Percentiles rank a stretch among this genome's conserved stretches.
Conservation (phyloP, 2,113 vertebrate genomes). For the Corythaeola cristata region DNA sequence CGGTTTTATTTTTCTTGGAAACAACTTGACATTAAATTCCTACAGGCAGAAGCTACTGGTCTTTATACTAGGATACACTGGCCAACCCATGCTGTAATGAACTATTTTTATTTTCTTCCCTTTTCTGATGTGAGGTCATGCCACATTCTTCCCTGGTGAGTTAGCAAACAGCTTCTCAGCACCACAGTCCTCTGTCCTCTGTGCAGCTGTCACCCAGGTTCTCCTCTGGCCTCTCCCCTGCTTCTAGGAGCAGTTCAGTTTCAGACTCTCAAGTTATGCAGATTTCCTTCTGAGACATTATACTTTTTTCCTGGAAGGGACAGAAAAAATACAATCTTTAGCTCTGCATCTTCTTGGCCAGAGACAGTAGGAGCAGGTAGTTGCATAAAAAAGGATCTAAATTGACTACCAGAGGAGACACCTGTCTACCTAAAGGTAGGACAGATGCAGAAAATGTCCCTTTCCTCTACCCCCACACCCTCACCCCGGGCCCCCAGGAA, state of each 20-base stretch:
- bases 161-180: neutral
- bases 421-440: neutral
- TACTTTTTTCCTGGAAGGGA: neutral
- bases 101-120: slow-evolving; percentile 24
- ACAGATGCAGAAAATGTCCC: neutral
- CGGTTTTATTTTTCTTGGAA: neutral
- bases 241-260: neutral
- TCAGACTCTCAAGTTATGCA: neutral
- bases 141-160: slow-evolving; percentile 1
- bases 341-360: neutral
- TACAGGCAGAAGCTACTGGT: neutral
- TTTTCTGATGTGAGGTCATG: neutral
- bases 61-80: neutral
- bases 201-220: neutral
- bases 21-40: neutral
- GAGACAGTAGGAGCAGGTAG: neutral
- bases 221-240: neutral
- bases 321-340: neutral
- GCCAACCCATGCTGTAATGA: slow-evolving; percentile 16
- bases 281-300: neutral
- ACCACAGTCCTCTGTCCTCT: neutral
- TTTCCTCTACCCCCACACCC: neutral
- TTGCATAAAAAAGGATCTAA: neutral
- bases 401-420: neutral
- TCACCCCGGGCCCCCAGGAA: too few species aligned